Conservation (phyloP, 2,113 vertebrate species). For the Canis aureus region DNA sequence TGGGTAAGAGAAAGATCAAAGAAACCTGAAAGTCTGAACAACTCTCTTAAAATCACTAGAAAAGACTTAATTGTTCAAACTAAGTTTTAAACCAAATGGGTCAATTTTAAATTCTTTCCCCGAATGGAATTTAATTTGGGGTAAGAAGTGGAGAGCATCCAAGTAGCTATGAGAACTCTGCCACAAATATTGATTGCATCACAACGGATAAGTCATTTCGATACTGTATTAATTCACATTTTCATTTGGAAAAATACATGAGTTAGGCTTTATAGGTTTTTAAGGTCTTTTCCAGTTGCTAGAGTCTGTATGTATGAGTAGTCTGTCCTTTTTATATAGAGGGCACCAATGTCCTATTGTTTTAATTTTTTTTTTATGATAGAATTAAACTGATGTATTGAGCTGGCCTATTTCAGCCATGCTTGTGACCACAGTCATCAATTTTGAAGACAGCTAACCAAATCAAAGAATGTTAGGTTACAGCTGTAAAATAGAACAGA, state of each 20-base stretch:
- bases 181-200: not conserved
- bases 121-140: not conserved
- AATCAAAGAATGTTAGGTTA: not conserved
- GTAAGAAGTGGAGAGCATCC: not conserved
- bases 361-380: constrained; percentile 46
- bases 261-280: not conserved
- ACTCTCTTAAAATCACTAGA: not conserved
- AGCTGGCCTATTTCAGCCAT: not conserved
- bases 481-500: not conserved
- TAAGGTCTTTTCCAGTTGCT: not conserved
- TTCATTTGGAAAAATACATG: not conserved
- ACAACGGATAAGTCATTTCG: not conserved
- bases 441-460: constrained; percentile 45
- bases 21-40: not conserved
- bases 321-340: not conserved
- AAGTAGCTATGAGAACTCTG: not conserved
- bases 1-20: not conserved
- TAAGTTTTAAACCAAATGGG: not conserved
- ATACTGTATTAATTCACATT: not conserved
- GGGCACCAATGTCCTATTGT: not conserved
- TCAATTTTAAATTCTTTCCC: not conserved
- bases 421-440: not conserved
- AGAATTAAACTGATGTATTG: constrained; percentile 45
- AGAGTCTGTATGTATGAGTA: not conserved
- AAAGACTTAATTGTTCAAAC: not conserved